Percentiles rank a stretch among this genome's conserved stretches.
Conservation (phyloP, 2,797 vertebrate genomes). For the Rhincodon typus region DNA sequence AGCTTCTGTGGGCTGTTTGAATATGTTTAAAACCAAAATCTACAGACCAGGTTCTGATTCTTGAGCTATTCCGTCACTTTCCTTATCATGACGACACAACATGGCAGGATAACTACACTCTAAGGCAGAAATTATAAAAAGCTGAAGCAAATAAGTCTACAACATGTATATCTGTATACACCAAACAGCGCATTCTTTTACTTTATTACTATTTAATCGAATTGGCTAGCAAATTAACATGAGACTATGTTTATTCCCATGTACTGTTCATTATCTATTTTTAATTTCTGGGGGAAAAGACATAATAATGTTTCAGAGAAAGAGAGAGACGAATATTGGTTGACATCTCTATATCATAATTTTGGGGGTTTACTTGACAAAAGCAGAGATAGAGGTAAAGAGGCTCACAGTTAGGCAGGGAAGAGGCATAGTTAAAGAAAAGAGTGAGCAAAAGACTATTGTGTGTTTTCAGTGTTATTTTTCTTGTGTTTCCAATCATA, state of each 20-base stretch:
- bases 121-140: background rate
- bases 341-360: background rate
- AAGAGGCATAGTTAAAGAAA: background rate
- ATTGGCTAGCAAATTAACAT: background rate
- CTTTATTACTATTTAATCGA: background rate
- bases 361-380: background rate
- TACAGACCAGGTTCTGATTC: background rate
- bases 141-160: background rate
- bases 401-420: background rate
- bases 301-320: background rate
- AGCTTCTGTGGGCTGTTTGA: background rate
- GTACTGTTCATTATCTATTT: background rate
- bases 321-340: background rate
- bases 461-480: background rate
- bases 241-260: background rate
- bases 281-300: background rate
- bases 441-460: background rate
- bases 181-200: background rate
- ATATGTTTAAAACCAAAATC: background rate
- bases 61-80: background rate
- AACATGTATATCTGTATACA: background rate
- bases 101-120: background rate
- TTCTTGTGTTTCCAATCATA: too few species aligned
- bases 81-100: background rate
- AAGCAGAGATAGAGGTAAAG: background rate